Conservation (phyloP, 2,113 vertebrate species). For the Trinectes maculatus region DNA sequence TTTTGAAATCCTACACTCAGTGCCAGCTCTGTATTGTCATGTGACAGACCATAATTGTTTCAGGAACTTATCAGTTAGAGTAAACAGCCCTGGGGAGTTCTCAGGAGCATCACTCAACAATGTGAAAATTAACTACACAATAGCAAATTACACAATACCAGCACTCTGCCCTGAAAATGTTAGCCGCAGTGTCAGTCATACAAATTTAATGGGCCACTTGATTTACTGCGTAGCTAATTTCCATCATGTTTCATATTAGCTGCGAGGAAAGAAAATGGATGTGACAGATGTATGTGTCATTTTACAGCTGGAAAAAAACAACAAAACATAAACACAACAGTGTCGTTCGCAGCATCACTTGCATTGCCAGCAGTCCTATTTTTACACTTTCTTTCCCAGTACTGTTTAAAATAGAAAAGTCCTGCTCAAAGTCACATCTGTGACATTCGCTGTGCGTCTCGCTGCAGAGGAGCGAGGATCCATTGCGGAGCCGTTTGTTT, state of each 20-base stretch:
- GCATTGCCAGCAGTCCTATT: constrained; percentile 46
- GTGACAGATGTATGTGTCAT: constrained; percentile 11
- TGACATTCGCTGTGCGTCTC: constrained; percentile 21
- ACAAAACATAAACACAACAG: constrained; percentile 39
- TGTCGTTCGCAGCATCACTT: constrained; percentile 18
- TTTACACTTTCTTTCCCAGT: constrained; percentile 6
- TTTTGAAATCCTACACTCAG: not conserved
- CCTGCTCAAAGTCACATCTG: constrained; percentile 55
- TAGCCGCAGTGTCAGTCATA: not conserved
- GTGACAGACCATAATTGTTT: not conserved
- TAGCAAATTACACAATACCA: not conserved
- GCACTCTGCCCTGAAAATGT: not conserved
- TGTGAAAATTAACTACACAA: not conserved
- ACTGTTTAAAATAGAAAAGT: constrained; percentile 54
- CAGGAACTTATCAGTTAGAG: not conserved
- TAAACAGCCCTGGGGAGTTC: not conserved
- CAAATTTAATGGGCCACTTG: constrained; percentile 10
- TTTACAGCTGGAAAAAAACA: constrained; percentile 9
- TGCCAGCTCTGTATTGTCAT: not conserved
- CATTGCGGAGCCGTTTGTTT: constrained; percentile 61
- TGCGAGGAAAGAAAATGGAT: not conserved
- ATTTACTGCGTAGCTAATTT: not conserved
- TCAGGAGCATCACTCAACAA: not conserved
- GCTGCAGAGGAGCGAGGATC: constrained; percentile 16
- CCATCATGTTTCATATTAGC: not conserved